Conservation (phyloP, 1,140 invertebrate genomes). For the Drosophila paulistorum region DNA sequence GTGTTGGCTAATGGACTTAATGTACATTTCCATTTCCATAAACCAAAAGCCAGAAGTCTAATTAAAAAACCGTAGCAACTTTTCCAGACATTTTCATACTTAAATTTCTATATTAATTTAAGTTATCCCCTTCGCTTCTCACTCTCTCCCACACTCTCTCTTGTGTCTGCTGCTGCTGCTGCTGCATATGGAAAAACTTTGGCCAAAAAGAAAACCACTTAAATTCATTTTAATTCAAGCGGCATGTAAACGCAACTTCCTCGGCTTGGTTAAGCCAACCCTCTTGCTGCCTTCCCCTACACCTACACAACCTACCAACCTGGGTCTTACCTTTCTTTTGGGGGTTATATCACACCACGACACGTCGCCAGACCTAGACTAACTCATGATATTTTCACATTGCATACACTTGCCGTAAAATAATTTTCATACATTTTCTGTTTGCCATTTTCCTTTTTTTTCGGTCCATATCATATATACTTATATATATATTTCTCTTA, state of each 20-base stretch:
- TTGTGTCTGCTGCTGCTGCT: background rate
- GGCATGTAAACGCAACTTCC: slow-evolving; percentile 37
- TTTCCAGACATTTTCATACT: slow-evolving; percentile 41
- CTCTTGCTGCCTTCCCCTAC: background rate
- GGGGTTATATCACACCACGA: slow-evolving; percentile 13
- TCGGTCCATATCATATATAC: background rate
- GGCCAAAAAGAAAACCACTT: slow-evolving; percentile 52
- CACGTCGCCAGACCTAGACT: slow-evolving; percentile 29
- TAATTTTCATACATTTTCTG: slow-evolving; percentile 63
- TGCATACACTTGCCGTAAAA: slow-evolving; percentile 63
- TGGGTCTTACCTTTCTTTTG: background rate
- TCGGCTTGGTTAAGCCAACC: slow-evolving; percentile 14
- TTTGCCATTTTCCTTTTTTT: slow-evolving; percentile 17
- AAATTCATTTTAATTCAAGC: slow-evolving; percentile 68
- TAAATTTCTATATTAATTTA: slow-evolving; percentile 60
- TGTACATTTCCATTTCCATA: slow-evolving; percentile 18
- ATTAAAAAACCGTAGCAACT: slow-evolving; percentile 48
- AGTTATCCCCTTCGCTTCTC: slow-evolving; percentile 36
- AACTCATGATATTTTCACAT: slow-evolving; percentile 64
- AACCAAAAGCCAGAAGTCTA: slow-evolving; percentile 11
- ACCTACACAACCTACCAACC: too few relatives aligned
- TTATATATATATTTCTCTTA: background rate
- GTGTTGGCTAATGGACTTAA: background rate
- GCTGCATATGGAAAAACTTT: slow-evolving; percentile 50
- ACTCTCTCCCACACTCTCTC: background rate